Percentiles rank a stretch among this genome's conserved stretches.
phyloP scores from a whole-genome alignment of 2,113 vertebrate species.

The Polypterus bichir region DNA sequence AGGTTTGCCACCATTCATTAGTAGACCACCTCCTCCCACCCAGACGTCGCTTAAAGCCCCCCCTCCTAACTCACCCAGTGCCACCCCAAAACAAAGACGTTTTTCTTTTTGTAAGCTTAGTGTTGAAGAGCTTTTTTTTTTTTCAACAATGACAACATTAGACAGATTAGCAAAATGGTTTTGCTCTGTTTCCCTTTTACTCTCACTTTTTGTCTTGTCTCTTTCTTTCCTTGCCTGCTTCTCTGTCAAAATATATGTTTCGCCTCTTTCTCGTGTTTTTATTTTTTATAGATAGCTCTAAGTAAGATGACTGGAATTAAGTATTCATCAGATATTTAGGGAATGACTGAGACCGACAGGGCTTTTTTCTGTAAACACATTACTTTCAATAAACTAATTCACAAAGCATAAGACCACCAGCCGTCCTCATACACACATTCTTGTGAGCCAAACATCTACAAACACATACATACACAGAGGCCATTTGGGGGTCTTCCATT shows the following conservation, averaged over 20 bases:
- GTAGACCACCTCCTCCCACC: constrained; percentile 36
- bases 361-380: no score
- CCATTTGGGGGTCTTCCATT: no score
- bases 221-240: no score
- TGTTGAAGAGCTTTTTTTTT: background rate
- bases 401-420: no score
- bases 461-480: background rate
- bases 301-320: no score
- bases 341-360: no score
- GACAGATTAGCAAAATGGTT: constrained; percentile 27
- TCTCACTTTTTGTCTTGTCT: constrained; percentile 14
- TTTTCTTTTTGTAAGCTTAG: constrained; percentile 4
- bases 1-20: constrained; percentile 56
- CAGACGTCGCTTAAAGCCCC: constrained; percentile 21
- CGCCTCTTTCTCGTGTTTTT: no score
- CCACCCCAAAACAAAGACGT: constrained; percentile 24
- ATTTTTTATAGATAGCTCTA: no score
- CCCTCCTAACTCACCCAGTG: constrained; percentile 25
- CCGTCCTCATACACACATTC: no score
- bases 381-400: no score
- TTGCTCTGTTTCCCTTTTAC: constrained; percentile 30
- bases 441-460: background rate
- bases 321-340: no score
- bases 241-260: no score
- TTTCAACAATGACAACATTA: background rate